A percentile compares a stretch with the other conserved stretches of the same genome.
phyloP scores from a whole-genome alignment of 1,140 invertebrate species.

The Akabosia matsudoensis region DNA sequence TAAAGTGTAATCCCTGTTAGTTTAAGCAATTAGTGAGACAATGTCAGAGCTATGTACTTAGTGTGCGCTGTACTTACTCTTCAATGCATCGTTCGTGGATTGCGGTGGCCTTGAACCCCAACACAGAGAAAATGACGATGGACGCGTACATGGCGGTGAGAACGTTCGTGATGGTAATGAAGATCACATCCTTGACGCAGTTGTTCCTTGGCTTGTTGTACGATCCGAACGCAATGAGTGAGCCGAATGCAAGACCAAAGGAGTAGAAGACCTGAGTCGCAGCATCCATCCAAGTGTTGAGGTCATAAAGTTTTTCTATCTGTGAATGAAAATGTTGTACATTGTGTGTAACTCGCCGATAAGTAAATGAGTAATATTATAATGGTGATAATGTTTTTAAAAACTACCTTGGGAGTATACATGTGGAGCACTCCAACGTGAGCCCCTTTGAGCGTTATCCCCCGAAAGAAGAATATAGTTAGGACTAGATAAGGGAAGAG shows the following conservation, averaged over 20 bases:
- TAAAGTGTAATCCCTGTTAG: too few species aligned
- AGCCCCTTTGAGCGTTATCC: conserved; percentile 83
- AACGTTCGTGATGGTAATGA: conserved; percentile 85
- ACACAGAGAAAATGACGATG: conserved; percentile 82
- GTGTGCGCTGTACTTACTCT: conserved; percentile 59
- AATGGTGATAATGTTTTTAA: conserved; percentile 34
- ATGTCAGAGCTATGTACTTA: not conserved
- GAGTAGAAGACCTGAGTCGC: conserved; percentile 95
- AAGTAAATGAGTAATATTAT: not conserved
- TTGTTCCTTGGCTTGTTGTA: conserved; percentile 89
- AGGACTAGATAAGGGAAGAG: conserved; percentile 92
- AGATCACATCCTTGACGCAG: conserved; percentile 81
- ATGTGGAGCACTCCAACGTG: conserved; percentile 82
- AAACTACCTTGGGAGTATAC: conserved; percentile 79
- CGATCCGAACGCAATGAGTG: conserved; percentile 83
- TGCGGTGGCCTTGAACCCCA: conserved; percentile 79
- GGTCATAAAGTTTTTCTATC: conserved; percentile 74
- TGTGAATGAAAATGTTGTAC: conserved; percentile 47
- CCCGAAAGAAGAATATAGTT: conserved; percentile 90
- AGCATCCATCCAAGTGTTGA: conserved; percentile 87
- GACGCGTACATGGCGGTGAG: conserved; percentile 90
- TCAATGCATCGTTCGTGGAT: conserved; percentile 74
- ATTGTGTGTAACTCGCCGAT: not conserved
- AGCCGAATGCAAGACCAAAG: conserved; percentile 88
- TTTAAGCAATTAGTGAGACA: too few species aligned